Evolutionary conservation across 2,797 vertebrate genomes (phyloP).

Genomic region (Astyanax mexicanus): DNA sequence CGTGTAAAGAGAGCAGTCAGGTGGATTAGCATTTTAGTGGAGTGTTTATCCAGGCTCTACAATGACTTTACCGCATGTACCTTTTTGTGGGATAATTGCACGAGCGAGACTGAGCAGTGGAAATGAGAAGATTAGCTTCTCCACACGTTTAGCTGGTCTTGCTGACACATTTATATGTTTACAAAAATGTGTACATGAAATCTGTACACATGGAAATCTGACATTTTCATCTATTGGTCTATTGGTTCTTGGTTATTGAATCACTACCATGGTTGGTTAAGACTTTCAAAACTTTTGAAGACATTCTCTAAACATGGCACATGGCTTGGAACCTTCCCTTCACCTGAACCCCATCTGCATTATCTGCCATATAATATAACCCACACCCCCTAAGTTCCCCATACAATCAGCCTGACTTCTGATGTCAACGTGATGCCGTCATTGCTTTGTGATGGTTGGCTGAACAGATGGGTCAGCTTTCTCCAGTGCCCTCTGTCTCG

Average conservation of each 20-base stretch:
- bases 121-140: slow-evolving; percentile 39
- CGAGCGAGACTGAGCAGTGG: background rate
- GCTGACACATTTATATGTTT: slow-evolving; percentile 59
- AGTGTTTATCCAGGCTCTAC: background rate
- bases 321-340: too few species aligned
- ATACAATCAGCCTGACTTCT: too few species aligned
- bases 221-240: slow-evolving; percentile 12
- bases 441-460: too few species aligned
- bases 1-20: background rate
- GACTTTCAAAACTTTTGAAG: too few species aligned
- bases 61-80: slow-evolving; percentile 25
- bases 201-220: slow-evolving; percentile 62
- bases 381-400: too few species aligned
- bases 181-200: slow-evolving; percentile 65
- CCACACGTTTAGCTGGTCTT: slow-evolving; percentile 29
- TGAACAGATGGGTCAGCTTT: too few species aligned
- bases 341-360: too few species aligned
- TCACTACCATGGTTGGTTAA: background rate
- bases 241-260: background rate
- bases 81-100: slow-evolving; percentile 11
- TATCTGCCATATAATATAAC: too few species aligned
- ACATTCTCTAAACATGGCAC: too few species aligned
- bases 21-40: slow-evolving; percentile 16
- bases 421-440: too few species aligned
- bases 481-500: too few species aligned